Percentiles rank a stretch among this genome's conserved stretches.
Evolutionary conservation across 1,140 invertebrate species (phyloP).

Genomic region (Wasmannia auropunctata): DNA sequence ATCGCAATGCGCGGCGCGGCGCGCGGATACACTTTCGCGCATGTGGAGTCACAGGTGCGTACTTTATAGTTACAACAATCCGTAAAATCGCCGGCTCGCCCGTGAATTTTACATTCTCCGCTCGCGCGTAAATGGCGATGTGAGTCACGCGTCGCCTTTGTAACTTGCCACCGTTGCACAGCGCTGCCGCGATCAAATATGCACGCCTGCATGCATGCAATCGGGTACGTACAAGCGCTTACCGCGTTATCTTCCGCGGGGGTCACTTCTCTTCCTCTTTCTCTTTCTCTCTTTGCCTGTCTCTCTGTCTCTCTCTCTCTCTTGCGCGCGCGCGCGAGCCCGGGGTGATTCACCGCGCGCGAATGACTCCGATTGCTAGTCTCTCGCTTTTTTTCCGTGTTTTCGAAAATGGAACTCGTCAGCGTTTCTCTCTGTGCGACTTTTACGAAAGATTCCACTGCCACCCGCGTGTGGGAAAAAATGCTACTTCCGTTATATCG

Average conservation of each 20-base stretch:
- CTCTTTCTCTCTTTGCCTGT: too few relatives aligned
- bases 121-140: constrained; percentile 35
- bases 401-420: constrained; percentile 57
- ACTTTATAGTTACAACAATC: constrained; percentile 34
- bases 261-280: constrained; percentile 29
- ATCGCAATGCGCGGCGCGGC: too few relatives aligned
- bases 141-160: constrained; percentile 58
- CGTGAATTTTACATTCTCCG: constrained; percentile 30
- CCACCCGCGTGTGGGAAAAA: neutral
- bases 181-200: constrained; percentile 50
- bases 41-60: neutral
- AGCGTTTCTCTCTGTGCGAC: constrained; percentile 25
- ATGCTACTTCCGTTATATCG: neutral
- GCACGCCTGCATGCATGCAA: constrained; percentile 63
- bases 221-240: constrained; percentile 40
- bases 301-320: too few relatives aligned
- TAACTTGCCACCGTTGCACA: constrained; percentile 38
- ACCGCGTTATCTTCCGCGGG: constrained; percentile 50
- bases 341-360: constrained; percentile 41
- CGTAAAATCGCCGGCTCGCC: constrained; percentile 28
- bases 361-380: constrained; percentile 52
- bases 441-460: constrained; percentile 31
- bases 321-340: too few relatives aligned
- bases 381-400: constrained; percentile 12
- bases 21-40: neutral